phyloP scores from a whole-genome alignment of 2,888 invertebrate species.

The Phragmatobia fuliginosa region DNA sequence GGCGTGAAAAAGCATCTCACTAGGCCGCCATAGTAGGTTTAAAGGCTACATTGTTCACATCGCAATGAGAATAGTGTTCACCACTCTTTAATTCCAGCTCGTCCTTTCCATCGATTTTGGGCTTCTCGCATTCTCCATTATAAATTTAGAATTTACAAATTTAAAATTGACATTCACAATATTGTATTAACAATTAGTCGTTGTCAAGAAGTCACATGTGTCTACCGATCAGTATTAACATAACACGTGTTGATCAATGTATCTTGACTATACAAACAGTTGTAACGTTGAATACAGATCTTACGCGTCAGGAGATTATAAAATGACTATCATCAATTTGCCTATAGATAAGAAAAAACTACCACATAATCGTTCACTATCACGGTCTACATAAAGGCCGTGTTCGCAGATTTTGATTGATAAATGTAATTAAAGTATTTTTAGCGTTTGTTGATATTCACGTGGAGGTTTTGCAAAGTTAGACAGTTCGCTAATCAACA shows the following conservation, averaged over 20 bases:
- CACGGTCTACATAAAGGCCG: background rate
- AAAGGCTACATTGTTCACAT: too few relatives aligned
- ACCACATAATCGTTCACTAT: background rate
- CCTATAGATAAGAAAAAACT: background rate
- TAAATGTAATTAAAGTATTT: background rate
- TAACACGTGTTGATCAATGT: background rate
- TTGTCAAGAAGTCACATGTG: background rate
- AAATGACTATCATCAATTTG: background rate
- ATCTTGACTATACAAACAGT: background rate
- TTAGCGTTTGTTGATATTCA: background rate
- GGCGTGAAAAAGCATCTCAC: too few relatives aligned
- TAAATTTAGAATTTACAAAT: background rate
- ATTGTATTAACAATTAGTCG: background rate
- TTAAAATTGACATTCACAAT: background rate
- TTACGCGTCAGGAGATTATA: background rate
- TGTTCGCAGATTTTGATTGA: conserved; percentile 1
- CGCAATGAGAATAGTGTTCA: too few relatives aligned
- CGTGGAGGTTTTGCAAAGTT: background rate
- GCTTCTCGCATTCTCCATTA: too few relatives aligned
- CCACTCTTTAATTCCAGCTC: too few relatives aligned
- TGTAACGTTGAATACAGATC: background rate
- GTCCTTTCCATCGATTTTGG: too few relatives aligned
- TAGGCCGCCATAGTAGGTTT: too few relatives aligned
- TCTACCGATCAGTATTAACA: background rate
- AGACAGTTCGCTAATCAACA: background rate